A percentile compares a stretch with the other conserved stretches of the same genome.
These are phyloP conservation scores for Saguinus imperator DNA, from an alignment of 2,113 vertebrate species.

Conservation along the genomic window DNA sequence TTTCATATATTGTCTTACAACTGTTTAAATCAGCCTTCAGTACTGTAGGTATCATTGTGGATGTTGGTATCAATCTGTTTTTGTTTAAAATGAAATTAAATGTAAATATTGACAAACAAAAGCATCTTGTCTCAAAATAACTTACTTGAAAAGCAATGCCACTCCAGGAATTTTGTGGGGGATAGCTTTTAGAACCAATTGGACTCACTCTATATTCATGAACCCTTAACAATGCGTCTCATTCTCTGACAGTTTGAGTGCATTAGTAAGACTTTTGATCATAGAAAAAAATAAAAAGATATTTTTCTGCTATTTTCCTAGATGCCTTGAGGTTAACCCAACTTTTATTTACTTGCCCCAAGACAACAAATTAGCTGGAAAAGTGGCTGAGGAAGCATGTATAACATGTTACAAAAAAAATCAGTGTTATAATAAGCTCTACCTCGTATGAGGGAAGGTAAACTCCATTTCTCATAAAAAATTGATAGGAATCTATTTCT, in stretches of 20 bases:
- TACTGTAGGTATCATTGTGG: background rate
- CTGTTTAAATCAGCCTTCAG: background rate
- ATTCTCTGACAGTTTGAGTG: background rate
- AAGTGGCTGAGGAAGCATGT: background rate
- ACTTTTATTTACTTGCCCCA: constrained; percentile 7
- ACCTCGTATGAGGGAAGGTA: background rate
- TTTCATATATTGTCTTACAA: background rate
- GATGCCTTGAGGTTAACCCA: constrained; percentile 24
- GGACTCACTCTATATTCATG: constrained; percentile 40
- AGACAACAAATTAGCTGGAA: background rate
- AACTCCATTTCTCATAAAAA: background rate
- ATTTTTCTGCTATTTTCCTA: background rate
- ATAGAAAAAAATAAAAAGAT: background rate
- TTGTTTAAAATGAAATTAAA: constrained; percentile 42
- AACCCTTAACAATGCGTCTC: background rate
- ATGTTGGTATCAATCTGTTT: constrained; percentile 16
- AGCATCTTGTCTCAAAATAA: constrained; percentile 38
- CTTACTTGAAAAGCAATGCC: constrained; percentile 43
- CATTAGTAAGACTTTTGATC: constrained; percentile 37
- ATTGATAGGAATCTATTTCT: background rate
- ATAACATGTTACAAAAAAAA: constrained; percentile 10
- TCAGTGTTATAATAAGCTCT: background rate
- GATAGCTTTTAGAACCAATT: constrained; percentile 42
- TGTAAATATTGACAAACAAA: constrained; percentile 44
- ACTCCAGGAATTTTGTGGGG: constrained; percentile 31